Evolutionary conservation across 2,113 vertebrate genomes (phyloP), one percentile per base, ranked within the genome.

Genomic region (Cryptotis parvus): DNA sequence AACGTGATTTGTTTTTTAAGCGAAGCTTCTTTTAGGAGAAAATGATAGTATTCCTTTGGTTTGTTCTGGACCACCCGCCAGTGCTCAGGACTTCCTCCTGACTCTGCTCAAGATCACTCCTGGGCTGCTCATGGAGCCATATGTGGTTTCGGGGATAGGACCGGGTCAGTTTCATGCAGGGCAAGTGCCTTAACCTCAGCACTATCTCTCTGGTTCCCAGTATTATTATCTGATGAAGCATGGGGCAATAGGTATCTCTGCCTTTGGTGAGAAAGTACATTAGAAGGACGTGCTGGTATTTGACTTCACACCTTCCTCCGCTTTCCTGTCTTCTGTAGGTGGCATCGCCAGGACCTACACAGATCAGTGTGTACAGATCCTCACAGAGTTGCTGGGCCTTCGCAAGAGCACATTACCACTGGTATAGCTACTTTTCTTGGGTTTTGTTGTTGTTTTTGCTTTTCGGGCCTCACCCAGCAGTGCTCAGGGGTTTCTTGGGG

Each of bases 341-440:
- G 97, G 96, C 35, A 99, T 99, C 74, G 99, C 98, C 74, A 98
- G 98, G 88, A 99, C 98, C 0, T 99, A 99, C 96, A 99, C 98
- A 1, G 99, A 99, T 76, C 98, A 98, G 63, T 99, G 99, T 92
- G 97, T 99, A 76, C 97, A 97, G 85, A 99, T 99, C 79, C 98
- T 99, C 39, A 99, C 98, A 5, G 99, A 98, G 78, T 97, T 99
- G 24, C 97, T 99, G 31, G 98, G 98, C 0, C 98, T 99, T 27
- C 99, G 98, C 99, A 99, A 93, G 99, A 99, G 0, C 99, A 99
- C 80, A 98, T 99, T 96, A 99, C 99, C 2, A 99, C 99, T 93
- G 99, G 99, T 99, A 97, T 96, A 24, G 41, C 45, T 72, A 9
- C 45, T 26, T 92, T 91, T 35, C 35, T 63, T 61, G 20, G 15